Base-by-base conservation (phyloP, 2,888 invertebrate species). In the Drosophila anceps region DNA sequence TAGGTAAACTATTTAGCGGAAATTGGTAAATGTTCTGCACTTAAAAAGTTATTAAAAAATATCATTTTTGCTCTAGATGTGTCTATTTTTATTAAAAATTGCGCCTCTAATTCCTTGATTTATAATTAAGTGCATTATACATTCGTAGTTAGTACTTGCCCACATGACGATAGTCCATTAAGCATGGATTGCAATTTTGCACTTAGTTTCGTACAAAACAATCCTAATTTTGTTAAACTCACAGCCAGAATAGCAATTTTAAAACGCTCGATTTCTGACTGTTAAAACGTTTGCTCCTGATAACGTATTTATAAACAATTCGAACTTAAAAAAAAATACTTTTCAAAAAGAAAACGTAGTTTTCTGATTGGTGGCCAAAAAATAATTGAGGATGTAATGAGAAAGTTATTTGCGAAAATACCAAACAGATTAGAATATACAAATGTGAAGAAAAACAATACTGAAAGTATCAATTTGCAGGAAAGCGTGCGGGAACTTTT, bases 221-320 rank as follows among this genome's bases (percentile, higher is more conserved):
- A 20, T 24, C 3, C 4, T 5, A 20, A 20, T 33, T 41, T 41
- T 39, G 12, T 10, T 24, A 50, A 67, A 33, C 1, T 24, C 20
- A 12, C 15, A 66, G 15, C 18, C 27, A 13, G 9, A 48, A 67
- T 20, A 27, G 7, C 15, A 33, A 33, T 20, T 33, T 54, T 15
- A 29, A 46, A 33, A 67, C n/a, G 24, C n/a, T 48, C 31, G n/a
- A 46, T 67, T 67, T 67, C 4, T 67, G 67, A 67, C 37, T 33
- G 33, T 5, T 24, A 13, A 48, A 39, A 20, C 50, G 10, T 27
- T 9, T 8, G 15, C 44, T 44, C 24, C 43, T 20, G 13, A 18
- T 4, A 9, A 18, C 4, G 4, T 12, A 20, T 12, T 5, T 20
- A 43, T 20, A 20, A 13, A 7, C 43, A 6, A 20, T 43, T 44